Base-by-base conservation (phyloP, 2,888 invertebrate genomes). In the Epiblema foenella region DNA sequence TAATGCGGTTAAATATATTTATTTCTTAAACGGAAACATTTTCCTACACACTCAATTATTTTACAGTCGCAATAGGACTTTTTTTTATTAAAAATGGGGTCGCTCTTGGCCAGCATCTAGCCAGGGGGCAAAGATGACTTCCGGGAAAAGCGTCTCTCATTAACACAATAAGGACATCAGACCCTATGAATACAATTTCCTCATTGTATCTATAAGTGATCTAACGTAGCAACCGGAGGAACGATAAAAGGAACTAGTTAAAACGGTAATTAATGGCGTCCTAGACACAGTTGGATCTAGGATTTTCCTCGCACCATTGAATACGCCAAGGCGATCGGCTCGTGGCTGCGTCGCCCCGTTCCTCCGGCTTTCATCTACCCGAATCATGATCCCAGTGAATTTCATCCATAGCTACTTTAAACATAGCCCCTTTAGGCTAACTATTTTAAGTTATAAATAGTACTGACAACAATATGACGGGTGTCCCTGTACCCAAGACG, bases 211-310 rank as follows among this genome's bases (percentile, higher is more conserved):
- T 56, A 51, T n/a, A 20, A 9, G 29, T 62, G 18, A 17, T 24
- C 33, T 18, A 18, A 39, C 56, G 42, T 51, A 54, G 54, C 54
- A 60, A 49, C 52, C 56, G 42, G 39, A 54, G 54, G 42, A 60
- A 49, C 52, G 24, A 57, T 49, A 69, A n/a, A 24, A 68, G 64
- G 69, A 69, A 69, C 63, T 52, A 12, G 57, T 69, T 57, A 18
- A 58, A 68, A 56, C 57, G 57, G 9, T 39, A 49, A 69, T 58
- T 24, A 63, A 39, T 51, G 39, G 18, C 24, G 69, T 39, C 69
- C 69, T 69, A 69, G 69, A 69, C 69, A 69, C 17, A 57, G 20
- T 63, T 69, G 10, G 42, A 39, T 39, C 39, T 69, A 57, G 57
- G 69, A 58, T 69, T 69, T 69, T 69, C 69, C 69, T 69, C 37